These are phyloP conservation scores for Amiota mariae DNA, from an alignment of 2,888 invertebrate species.

Conservation along the genomic window DNA sequence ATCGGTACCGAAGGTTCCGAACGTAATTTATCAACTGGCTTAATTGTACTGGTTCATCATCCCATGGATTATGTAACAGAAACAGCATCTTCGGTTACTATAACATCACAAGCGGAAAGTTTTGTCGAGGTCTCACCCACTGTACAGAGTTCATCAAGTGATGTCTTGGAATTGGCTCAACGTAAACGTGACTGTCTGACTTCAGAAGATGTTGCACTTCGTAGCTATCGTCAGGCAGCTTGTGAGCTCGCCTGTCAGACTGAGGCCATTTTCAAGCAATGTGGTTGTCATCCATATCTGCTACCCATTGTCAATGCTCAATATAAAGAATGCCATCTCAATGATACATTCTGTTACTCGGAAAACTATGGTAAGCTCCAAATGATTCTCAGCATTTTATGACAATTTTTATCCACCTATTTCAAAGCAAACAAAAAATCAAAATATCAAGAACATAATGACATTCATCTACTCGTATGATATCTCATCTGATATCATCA, in stretches of 20 bases:
- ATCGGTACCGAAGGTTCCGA: conserved; percentile 71
- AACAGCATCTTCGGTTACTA: conserved; percentile 67
- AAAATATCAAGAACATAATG: background rate
- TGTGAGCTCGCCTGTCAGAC: conserved; percentile 69
- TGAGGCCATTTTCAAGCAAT: conserved; percentile 63
- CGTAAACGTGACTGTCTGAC: conserved; percentile 70
- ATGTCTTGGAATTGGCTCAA: conserved; percentile 69
- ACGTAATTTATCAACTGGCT: conserved; percentile 68
- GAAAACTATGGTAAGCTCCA: conserved; percentile 65
- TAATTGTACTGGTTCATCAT: conserved; percentile 71
- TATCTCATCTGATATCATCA: background rate
- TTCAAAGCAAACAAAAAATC: conserved; percentile 8
- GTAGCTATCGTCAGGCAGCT: conserved; percentile 69
- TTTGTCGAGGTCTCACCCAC: conserved; percentile 72
- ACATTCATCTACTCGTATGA: background rate
- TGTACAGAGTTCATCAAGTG: conserved; percentile 67
- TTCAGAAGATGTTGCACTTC: conserved; percentile 64
- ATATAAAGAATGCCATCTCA: conserved; percentile 67
- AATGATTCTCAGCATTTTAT: background rate
- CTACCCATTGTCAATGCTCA: conserved; percentile 60
- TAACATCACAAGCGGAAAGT: conserved; percentile 70
- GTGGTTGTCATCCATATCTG: conserved; percentile 71
- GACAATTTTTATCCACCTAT: conserved; percentile 24
- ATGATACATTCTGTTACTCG: conserved; percentile 68
- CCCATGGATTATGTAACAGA: conserved; percentile 72